Evolutionary conservation across 2,113 vertebrate genomes (phyloP).

Genomic region (Scartelaos histophorus): DNA sequence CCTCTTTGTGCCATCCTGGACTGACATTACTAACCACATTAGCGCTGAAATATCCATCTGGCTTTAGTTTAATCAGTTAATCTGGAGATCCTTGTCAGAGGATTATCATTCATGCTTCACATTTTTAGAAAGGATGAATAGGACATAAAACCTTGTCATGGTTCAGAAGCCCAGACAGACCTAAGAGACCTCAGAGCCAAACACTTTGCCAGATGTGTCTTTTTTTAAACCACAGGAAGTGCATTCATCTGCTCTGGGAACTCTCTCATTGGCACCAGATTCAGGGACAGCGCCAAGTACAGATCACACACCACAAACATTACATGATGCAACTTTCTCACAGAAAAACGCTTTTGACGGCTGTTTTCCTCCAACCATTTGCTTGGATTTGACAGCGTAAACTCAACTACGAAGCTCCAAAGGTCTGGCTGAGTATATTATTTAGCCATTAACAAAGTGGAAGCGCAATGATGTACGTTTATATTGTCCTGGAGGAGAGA

Average conservation of each 20-base stretch:
- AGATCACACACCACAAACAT: neutral
- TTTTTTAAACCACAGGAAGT: neutral
- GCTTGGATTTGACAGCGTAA: neutral
- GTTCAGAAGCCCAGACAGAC: neutral
- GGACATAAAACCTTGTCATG: neutral
- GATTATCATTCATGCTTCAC: too few relatives aligned
- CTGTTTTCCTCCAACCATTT: neutral
- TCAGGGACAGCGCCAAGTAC: neutral
- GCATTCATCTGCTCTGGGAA: neutral
- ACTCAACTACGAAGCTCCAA: neutral
- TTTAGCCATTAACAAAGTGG: neutral
- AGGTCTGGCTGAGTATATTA: neutral
- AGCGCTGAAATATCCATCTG: too few relatives aligned
- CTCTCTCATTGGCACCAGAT: neutral
- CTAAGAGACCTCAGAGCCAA: neutral
- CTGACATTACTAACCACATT: too few relatives aligned
- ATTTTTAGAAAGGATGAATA: too few relatives aligned
- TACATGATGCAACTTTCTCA: neutral
- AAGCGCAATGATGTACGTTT: too few relatives aligned
- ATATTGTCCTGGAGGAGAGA: too few relatives aligned
- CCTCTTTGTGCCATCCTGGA: too few relatives aligned
- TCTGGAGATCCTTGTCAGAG: too few relatives aligned
- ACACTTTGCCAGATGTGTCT: neutral
- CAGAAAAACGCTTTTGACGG: neutral
- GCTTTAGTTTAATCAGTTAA: too few relatives aligned